Evolutionary conservation across 2,113 vertebrate species (phyloP), one percentile per base, ranked within the genome.

Genomic region (Thalassarche chlororhynchos): DNA sequence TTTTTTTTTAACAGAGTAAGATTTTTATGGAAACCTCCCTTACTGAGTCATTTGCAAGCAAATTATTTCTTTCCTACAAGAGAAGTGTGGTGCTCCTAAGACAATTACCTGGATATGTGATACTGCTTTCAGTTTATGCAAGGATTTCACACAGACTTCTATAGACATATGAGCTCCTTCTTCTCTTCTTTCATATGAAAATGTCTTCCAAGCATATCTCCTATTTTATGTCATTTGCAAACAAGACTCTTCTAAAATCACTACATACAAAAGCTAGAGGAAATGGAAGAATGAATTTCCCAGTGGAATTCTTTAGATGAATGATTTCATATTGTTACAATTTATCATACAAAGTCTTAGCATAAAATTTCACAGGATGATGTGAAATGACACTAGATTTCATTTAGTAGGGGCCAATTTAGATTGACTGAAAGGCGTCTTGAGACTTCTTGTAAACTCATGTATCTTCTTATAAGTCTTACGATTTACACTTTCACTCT

Each of bases 41-140:
- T 83, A 88, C 76, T 52, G 61, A 70, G 32, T 93, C 28, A 72
- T 81, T 94, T 93, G 57, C 60, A 95, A 93, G 54, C 44, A 95
- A 88, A 88, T 85, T 49, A 76, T 72, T 71, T 84, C 28, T 83
- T 81, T 94, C 47, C 62, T 61, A 75, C 16, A 80, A 69, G 15
- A 76, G 55, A 55, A 77, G 3, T 55, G 8, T 58, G 44, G 24
- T 51, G 14, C 8, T 92, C 52, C 38, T 86, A 66, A 68, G 64
- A 81, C 47, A 86, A 64, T 89, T 86, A 47, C 46, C 55, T 84
- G 83, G 78, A 77, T 69, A 86, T 28, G 14, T 57, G 69, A 71
- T 46, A 64, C 36, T 26, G 13, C 15, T 93, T 61, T 80, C 60
- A 70, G 51, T 88, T 88, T 92, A 26, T 80, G 61, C 46, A 85